These are phyloP conservation scores for Parnassius apollo DNA, from an alignment of 2,888 invertebrate genomes.

Conservation along the genomic window DNA sequence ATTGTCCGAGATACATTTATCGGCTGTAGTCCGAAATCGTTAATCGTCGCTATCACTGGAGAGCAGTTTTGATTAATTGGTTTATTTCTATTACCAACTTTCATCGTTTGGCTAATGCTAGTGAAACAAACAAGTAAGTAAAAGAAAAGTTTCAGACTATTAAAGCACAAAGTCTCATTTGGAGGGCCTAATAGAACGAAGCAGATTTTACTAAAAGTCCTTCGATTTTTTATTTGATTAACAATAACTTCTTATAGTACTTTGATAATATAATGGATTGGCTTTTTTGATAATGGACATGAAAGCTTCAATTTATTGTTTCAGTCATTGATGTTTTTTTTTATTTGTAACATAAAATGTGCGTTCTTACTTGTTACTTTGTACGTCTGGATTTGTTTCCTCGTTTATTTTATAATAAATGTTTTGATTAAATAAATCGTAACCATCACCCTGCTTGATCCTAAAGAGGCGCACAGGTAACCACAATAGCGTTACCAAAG, in stretches of 20 bases:
- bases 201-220: conserved; percentile 2
- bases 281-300: conserved; percentile 15
- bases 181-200: conserved; percentile 11
- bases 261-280: conserved; percentile 6
- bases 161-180: not conserved
- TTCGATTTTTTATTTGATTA: conserved; percentile 8
- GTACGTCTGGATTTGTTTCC: no score
- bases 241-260: conserved; percentile 3
- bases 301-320: not conserved
- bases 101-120: not conserved
- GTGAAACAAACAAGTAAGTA: conserved; percentile 7
- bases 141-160: conserved; percentile 2
- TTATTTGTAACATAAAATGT: no score
- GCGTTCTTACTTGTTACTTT: no score
- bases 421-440: no score
- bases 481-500: no score
- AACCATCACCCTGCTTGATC: no score
- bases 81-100: not conserved
- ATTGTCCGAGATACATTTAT: conserved; percentile 8
- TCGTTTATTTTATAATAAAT: no score
- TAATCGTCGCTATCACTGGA: not conserved
- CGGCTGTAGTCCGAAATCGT: conserved; percentile 3
- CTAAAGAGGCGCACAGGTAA: no score
- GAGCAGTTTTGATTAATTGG: conserved; percentile 1
- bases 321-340: not conserved